phyloP scores from a whole-genome alignment of 2,113 vertebrate species.

The Syngnathus floridae region DNA sequence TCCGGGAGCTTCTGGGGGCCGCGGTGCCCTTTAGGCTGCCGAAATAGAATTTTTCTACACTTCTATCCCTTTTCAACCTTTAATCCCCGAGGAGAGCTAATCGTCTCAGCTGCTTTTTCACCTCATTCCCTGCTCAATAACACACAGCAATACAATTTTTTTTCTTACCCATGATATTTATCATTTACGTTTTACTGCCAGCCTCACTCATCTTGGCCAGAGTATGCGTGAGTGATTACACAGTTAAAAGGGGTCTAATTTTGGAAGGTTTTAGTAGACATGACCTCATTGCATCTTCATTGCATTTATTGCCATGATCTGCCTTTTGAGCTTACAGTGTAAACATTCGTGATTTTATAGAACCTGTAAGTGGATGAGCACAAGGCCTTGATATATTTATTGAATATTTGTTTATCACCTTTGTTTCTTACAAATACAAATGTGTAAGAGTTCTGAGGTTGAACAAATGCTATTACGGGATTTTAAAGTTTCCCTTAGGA shows the following conservation, averaged over 20 bases:
- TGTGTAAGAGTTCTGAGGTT: background rate
- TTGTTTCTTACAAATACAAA: background rate
- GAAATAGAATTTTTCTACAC: constrained; percentile 38
- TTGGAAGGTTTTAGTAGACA: background rate
- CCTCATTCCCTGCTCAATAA: background rate
- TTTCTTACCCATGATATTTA: constrained; percentile 5
- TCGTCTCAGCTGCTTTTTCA: background rate
- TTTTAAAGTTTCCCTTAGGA: no score
- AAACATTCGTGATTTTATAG: background rate
- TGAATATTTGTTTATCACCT: background rate
- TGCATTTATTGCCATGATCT: background rate
- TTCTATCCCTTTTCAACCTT: constrained; percentile 30
- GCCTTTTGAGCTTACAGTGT: background rate
- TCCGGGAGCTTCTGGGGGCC: constrained; percentile 2
- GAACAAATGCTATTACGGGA: no score
- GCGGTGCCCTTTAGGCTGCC: constrained; percentile 11
- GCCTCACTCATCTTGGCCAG: background rate
- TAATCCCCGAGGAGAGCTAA: constrained; percentile 30
- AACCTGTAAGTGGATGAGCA: background rate
- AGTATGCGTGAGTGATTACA: background rate
- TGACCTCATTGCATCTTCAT: background rate
- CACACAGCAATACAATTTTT: background rate
- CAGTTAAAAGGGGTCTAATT: background rate
- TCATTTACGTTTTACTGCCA: constrained; percentile 13
- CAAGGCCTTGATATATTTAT: background rate